Base-by-base conservation (phyloP, 2,113 vertebrate species). In the Poicephalus gulielmi region DNA sequence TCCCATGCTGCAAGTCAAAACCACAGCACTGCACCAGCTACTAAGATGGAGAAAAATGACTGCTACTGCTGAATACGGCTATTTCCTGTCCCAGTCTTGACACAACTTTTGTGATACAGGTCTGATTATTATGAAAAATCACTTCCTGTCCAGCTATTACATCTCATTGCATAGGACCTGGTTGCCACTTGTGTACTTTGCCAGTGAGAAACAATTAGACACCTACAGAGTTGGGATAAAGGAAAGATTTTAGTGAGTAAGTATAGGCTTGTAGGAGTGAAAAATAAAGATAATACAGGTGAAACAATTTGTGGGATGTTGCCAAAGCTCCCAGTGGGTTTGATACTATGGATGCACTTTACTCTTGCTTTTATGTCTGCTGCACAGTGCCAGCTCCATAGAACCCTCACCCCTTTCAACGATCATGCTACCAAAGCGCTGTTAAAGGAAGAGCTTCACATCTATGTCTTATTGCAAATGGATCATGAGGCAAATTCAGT, bases 401-500 rank as follows among this genome's bases (percentile, higher is more conserved):
- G 31, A 68, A 41, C 37, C 28, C 46, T 46, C 31, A 3, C 20
- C 44, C 50, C 39, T 86, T 46, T 49, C 24, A 35, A 16, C 25
- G 53, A 20, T 28, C 23, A 1, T 11, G 39, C 33, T 59, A 15
- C 39, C 43, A 53, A 75, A 27, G 37, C 0, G 3, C 18, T 37
- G 13, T 20, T 37, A 75, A 71, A 83, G 74, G 50, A 75, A 83
- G 15, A 17, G 52, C 10, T 85, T 90, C 2, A 5, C n/a, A 25
- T 52, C 15, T 66, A 43, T 52, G 17, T 7, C 14, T 3, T 17
- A 4, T 15, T 6, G 8, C 60, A 39, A 49, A 30, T 6, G 53
- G 52, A n/a, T 60, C 1, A 0, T 0, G 8, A 39, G 23, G 11
- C 44, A 15, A 20, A 77, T 39, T n/a, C 28, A n/a, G 1, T 25